Base-by-base conservation (phyloP, 92 coral and sea anemone species). In the Bergia puertoricense region DNA sequence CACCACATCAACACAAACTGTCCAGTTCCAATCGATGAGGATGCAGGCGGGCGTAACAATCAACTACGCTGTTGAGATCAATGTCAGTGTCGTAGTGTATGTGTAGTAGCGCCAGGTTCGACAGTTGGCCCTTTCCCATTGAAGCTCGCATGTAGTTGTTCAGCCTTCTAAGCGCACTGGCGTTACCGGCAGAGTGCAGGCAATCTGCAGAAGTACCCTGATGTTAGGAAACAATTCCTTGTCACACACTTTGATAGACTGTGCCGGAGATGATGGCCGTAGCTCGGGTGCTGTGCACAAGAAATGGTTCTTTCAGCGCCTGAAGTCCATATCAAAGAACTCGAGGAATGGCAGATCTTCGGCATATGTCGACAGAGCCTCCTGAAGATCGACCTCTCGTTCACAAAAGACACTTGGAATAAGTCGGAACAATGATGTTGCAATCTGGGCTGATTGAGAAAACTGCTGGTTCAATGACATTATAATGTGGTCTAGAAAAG, bases 181-280 rank as follows among this genome's bases (percentile, higher is more conserved):
- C 74, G 74, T 22, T 69, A n/a, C 38, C 38, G 36, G 38, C 38
- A 69, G 38, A 69, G 74, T 69, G 74, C 74, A 69, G 74, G 7
- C 74, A 69, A 36, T 69, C 36, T 36, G 74, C 38, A 69, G 74
- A 69, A 69, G 15, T 22, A 69, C 37, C 74, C 74, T 82, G 51
- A 84, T 68, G 57, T 67, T 68, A 42, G 88, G 88, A 84, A 84
- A 84, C 39, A 68, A 8, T 37, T 71, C 86, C 66, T 71, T 39
- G 71, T 81, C 74, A 81, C 74, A 81, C 41, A 37, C 75, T 57
- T 81, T 81, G 86, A 81, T 81, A 59, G 57, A 42, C 83, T 30
- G 39, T 16, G 65, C 83, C 4, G 66, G 86, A 59, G 86, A 56
- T 37, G 75, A 46, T 81, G 86, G 86, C 54, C 75, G 42, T 57